Base-by-base conservation (phyloP, 2,888 invertebrate species). In the Hetaerina titia region DNA sequence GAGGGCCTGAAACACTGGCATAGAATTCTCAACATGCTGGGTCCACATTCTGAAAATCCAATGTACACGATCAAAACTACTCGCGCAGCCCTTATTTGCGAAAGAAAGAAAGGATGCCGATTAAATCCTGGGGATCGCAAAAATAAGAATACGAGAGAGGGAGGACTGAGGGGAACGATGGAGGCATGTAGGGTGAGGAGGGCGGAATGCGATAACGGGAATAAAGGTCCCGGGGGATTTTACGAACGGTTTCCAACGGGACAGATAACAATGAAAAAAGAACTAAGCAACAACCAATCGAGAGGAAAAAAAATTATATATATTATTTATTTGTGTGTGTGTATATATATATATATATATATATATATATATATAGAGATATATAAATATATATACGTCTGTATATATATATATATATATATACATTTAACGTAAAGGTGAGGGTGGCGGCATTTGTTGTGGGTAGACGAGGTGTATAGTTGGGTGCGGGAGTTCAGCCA, bases 251-350 rank as follows among this genome's bases (percentile, higher is more conserved):
- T 90, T 90, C 90, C 22, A 60, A 6, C 63, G 57, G 90, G 45
- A 90, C 60, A 19, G 90, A 90, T 63, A 90, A 90, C 90, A 90
- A 90, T 90, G 90, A 90, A 90, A 90, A 90, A 90, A 63, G 57
- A 90, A 31, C 19, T 81, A 81, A 25, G 81, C 25, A 81, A 81
- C 81, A 81, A 81, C 81, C 81, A 25, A 25, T 81, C 15, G 81
- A 31, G 81, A 81, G 6, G 31, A 31, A 81, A 81, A 31, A 81
- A 0, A 81, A 4, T 1, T 15, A 60, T 15, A 60, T 15, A 60
- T 15, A 5, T 15, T n/a, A 63, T 45, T 2, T 45, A 1, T 45
- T 2, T 45, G 1, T 45, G 4, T 45, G 1, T 45, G 45, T 45
- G 45, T 45, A 4, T 45, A 45, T 45, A 2, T 45, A 4, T 45